phyloP scores from a whole-genome alignment of 2,888 invertebrate species.

The Coleophora flavipennella region DNA sequence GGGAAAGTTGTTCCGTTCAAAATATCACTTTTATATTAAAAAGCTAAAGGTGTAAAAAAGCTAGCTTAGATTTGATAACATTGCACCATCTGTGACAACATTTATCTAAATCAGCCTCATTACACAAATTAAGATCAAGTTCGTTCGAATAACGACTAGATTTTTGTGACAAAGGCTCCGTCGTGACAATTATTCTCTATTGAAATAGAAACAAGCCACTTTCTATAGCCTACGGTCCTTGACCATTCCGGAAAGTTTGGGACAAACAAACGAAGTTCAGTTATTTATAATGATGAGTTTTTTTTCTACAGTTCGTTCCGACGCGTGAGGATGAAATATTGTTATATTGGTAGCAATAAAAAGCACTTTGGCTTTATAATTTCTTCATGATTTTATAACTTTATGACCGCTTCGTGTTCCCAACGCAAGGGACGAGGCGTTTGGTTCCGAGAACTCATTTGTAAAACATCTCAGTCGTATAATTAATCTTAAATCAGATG shows the following conservation, averaged over 20 bases:
- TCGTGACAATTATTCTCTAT: slow-evolving; percentile 55
- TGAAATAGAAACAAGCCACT: slow-evolving; percentile 42
- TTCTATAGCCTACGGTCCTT: slow-evolving; percentile 52
- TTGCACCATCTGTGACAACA: neutral
- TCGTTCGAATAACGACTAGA: slow-evolving; percentile 32
- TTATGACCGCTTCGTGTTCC: slow-evolving; percentile 50
- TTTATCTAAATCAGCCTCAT: neutral
- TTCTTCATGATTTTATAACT: slow-evolving; percentile 57
- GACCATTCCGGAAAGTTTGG: slow-evolving; percentile 49
- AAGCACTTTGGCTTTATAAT: slow-evolving; percentile 43
- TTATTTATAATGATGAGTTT: slow-evolving; percentile 29
- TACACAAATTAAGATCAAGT: slow-evolving; percentile 49
- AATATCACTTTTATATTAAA: no score
- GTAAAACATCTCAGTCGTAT: slow-evolving; percentile 26
- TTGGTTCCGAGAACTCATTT: slow-evolving; percentile 40
- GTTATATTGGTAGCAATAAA: slow-evolving; percentile 60
- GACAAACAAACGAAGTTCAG: slow-evolving; percentile 43
- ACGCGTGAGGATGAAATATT: slow-evolving; percentile 60
- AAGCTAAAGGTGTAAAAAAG: no score
- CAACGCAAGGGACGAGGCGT: slow-evolving; percentile 35
- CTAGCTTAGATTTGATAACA: no score
- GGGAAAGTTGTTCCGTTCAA: no score
- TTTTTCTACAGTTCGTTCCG: slow-evolving; percentile 25
- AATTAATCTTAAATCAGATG: slow-evolving; percentile 46
- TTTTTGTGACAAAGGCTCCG: slow-evolving; percentile 39